phyloP scores from a whole-genome alignment of 2,888 invertebrate species.

The Punctoribates punctum region DNA sequence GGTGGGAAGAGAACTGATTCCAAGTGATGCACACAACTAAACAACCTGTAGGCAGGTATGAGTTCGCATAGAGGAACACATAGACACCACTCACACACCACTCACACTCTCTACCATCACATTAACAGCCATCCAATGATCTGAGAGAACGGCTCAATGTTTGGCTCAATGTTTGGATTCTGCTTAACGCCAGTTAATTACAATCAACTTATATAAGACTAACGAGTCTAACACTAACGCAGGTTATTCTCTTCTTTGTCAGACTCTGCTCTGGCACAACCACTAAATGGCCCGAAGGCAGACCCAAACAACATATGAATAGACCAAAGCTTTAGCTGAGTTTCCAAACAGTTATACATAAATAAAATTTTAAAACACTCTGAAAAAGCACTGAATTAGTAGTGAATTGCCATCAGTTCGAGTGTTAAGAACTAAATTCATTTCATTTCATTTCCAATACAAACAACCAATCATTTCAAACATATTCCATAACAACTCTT shows the following conservation, averaged over 20 bases:
- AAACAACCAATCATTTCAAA: constrained; percentile 12
- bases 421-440: constrained; percentile 21
- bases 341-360: constrained; percentile 30
- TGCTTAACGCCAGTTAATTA: constrained; percentile 26
- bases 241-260: constrained; percentile 9
- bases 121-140: constrained; percentile 31
- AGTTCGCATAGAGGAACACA: background rate
- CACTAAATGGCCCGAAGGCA: constrained; percentile 24
- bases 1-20: constrained; percentile 32
- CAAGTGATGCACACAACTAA: constrained; percentile 28
- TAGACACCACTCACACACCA: background rate
- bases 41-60: constrained; percentile 24
- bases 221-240: constrained; percentile 4
- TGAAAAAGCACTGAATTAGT: constrained; percentile 23
- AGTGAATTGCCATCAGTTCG: constrained; percentile 20
- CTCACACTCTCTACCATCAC: background rate
- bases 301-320: background rate
- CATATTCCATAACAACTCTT: background rate
- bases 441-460: constrained; percentile 17
- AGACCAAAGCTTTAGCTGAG: background rate
- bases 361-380: constrained; percentile 32
- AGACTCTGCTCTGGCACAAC: background rate
- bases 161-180: background rate
- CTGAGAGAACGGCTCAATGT: constrained; percentile 1
- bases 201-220: constrained; percentile 33